Base-by-base conservation (phyloP, 2,797 vertebrate genomes). In the Poeciliopsis gracilis region DNA sequence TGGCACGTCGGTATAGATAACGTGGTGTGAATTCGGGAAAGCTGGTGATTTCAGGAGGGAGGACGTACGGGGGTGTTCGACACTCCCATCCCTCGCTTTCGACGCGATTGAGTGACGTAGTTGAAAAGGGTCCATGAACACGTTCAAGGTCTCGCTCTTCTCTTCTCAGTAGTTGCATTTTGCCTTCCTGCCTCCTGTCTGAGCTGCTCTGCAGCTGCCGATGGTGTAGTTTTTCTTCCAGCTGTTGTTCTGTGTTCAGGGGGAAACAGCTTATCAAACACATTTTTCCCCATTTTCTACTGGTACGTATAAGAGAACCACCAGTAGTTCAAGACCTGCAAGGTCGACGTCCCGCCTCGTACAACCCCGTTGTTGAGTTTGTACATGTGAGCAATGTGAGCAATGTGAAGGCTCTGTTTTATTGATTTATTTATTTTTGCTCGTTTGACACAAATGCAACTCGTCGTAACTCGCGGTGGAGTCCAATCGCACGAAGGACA, bases 81-180 rank as follows among this genome's bases (percentile, higher is more conserved):
- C 6, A 7, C 16, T 49, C 47, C 16, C 47, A 2, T 20, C 5
- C 47, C 47, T 49, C 18, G 0, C 47, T 49, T 49, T 49, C 2
- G 6, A 49, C 47, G 18, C 18, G 47, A 49, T 49, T 49, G 7
- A 49, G 18, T 23, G 49, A 51, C 49, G 20, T 3, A 23, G 49
- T 8, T 8, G 49, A 51, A 20, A 49, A 49, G 18, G 47, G 47
- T 20, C 47, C 20, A 2, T 49, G 47, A 49, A 8, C 47, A 84
- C 80, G 73, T 78, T 84, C 81, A 63, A 74, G 84, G 84, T 89
- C 83, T 91, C 79, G 70, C 70, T 79, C 85, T 77, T 57, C 10
- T 81, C 79, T 74, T 55, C 80, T 83, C 73, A 78, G 86, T 8
- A 83, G 77, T 87, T 86, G 72, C 38, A 79, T 70, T 67, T 33